A percentile compares a stretch with the other conserved stretches of the same genome.
phyloP scores from a whole-genome alignment of 2,113 vertebrate genomes.

The Menura novaehollandiae region DNA sequence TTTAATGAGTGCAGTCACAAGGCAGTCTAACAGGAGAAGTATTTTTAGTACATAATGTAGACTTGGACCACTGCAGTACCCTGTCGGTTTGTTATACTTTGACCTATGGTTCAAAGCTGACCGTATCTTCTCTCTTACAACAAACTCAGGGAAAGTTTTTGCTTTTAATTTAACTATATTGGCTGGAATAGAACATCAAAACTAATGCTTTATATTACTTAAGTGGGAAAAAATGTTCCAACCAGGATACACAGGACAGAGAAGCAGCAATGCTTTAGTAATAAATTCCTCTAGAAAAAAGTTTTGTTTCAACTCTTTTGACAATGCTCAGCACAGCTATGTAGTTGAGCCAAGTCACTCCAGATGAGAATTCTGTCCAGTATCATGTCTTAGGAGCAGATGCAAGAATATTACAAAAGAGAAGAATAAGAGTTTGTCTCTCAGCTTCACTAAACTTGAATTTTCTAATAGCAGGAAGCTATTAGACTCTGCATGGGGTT shows the following conservation, averaged over 20 bases:
- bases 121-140: neutral
- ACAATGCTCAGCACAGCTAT: neutral
- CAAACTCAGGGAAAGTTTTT: neutral
- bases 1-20: constrained; percentile 14
- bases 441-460: neutral
- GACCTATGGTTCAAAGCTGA: neutral
- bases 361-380: neutral
- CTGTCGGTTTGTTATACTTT: constrained; percentile 31
- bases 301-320: neutral
- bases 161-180: neutral
- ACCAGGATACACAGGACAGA: neutral
- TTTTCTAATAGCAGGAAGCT: neutral
- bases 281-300: neutral
- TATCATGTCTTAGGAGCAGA: neutral
- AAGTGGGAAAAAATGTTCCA: neutral
- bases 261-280: neutral
- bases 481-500: neutral
- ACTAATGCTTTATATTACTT: neutral
- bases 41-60: neutral
- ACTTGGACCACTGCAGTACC: neutral
- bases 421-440: neutral
- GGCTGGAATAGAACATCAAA: neutral
- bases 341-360: neutral
- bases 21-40: neutral
- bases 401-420: neutral